Evolutionary conservation across 2,797 vertebrate species (phyloP).

Genomic region (Gastrophryne carolinensis): DNA sequence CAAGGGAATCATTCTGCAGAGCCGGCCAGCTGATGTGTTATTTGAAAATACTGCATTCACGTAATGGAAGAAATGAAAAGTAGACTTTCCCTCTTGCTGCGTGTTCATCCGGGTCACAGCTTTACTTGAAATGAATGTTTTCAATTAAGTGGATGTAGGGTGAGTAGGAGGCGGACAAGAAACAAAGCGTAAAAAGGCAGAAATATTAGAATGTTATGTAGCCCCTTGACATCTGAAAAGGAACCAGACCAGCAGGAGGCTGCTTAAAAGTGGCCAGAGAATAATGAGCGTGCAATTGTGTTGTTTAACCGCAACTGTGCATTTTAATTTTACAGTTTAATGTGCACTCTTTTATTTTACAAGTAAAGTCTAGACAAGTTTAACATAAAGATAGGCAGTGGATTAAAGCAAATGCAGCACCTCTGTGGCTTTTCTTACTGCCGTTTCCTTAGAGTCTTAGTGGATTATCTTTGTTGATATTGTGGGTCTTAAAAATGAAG

Average conservation of each 20-base stretch:
- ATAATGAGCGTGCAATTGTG: not conserved
- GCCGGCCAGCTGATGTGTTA: constrained; percentile 38
- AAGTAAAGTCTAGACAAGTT: not conserved
- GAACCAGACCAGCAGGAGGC: constrained; percentile 18
- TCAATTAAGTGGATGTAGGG: constrained; percentile 36
- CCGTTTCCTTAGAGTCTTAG: too few species aligned
- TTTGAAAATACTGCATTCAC: constrained; percentile 41
- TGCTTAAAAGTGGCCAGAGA: not conserved
- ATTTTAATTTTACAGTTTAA: too few species aligned
- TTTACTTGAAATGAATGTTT: constrained; percentile 44
- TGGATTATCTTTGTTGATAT: too few species aligned
- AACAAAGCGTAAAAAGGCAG: constrained; percentile 12
- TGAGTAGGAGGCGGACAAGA: constrained; percentile 17
- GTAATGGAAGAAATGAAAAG: constrained; percentile 33
- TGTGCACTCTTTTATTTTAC: not conserved
- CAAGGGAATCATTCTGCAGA: constrained; percentile 49
- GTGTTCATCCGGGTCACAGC: constrained; percentile 45
- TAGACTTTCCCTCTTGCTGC: constrained; percentile 23
- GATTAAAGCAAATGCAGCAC: too few species aligned
- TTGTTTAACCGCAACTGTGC: not conserved
- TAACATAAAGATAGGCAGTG: too few species aligned
- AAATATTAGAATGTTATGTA: constrained; percentile 21
- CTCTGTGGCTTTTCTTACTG: too few species aligned
- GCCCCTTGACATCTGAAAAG: constrained; percentile 28
- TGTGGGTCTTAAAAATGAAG: too few species aligned